Evolutionary conservation across 2,797 vertebrate genomes (phyloP), one percentile per base, ranked within the genome.

Genomic region (Yasuhikotakia modesta): DNA sequence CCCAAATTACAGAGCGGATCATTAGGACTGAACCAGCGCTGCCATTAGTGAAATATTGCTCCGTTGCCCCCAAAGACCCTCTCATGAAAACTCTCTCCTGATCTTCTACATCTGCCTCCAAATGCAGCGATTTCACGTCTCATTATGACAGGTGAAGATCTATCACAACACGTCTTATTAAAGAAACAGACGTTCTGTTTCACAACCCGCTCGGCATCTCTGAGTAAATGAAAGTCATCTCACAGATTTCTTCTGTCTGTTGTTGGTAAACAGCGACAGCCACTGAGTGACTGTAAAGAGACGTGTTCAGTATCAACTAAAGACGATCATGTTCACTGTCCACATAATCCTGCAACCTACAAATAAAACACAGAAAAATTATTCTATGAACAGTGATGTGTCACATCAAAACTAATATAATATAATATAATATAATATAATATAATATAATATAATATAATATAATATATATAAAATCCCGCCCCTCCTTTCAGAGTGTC

Each of bases 261-360:
- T 76, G 45, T 79, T n/a, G 46, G 55, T 73, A 88, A 90, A 87
- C 39, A 35, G 4, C 45, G 66, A 87, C 89, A 87, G 89, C 89
- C 87, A 89, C 88, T 88, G 10, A 43, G 86, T 92, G 91, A 94
- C 90, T 90, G 88, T 86, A 92, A 93, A 92, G 91, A 89, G 91
- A 92, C 92, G 90, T 87, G 91, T 90, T 92, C 87, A 85, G 88
- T 89, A 92, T 93, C 92, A 93, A 91, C 90, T 90, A 87, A 85
- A 90, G 81, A 79, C 79, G n/a, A n/a, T n/a, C n/a, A n/a, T n/a
- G n/a, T n/a, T n/a, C n/a, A n/a, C n/a, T n/a, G n/a, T n/a, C n/a
- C n/a, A n/a, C n/a, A n/a, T n/a, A n/a, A n/a, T n/a, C n/a, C n/a
- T n/a, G n/a, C n/a, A n/a, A n/a, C n/a, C n/a, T n/a, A n/a, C n/a